Conservation (phyloP, 2,888 invertebrate species). For the Bugula neritina region DNA sequence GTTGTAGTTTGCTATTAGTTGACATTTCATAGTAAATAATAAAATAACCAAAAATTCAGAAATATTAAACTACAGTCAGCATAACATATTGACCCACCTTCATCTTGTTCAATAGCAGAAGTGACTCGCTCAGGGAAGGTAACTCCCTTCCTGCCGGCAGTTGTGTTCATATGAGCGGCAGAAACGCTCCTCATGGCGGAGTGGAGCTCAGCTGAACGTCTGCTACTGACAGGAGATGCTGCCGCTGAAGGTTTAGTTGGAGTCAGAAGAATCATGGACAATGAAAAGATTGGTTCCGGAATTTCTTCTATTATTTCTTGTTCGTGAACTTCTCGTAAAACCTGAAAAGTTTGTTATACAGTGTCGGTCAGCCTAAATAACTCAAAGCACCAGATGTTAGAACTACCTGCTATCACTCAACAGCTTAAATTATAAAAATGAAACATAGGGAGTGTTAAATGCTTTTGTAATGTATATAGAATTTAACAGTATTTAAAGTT, state of each 20-base stretch:
- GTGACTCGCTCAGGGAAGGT: constrained; percentile 24
- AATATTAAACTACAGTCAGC: too few relatives aligned
- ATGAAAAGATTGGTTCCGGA: constrained; percentile 40
- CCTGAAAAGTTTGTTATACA: constrained; percentile 33
- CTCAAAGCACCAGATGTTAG: too few relatives aligned
- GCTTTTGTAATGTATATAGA: too few relatives aligned
- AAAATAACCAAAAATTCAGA: too few relatives aligned
- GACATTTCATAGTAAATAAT: too few relatives aligned
- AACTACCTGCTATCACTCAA: too few relatives aligned
- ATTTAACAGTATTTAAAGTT: too few relatives aligned
- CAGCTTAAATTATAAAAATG: not conserved
- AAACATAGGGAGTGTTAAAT: not conserved
- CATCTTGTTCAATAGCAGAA: not conserved
- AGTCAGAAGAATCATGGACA: constrained; percentile 43
- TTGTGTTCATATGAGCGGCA: constrained; percentile 6
- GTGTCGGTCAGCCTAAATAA: too few relatives aligned
- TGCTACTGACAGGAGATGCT: constrained; percentile 4
- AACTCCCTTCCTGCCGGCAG: constrained; percentile 11
- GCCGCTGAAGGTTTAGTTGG: constrained; percentile 29
- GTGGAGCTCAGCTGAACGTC: constrained; percentile 3
- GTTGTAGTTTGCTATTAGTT: too few relatives aligned
- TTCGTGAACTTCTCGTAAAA: constrained; percentile 43
- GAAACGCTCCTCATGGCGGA: constrained; percentile 18
- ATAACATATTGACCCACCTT: too few relatives aligned
- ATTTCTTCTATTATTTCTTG: constrained; percentile 43